Conservation (phyloP, 2,113 vertebrate species). For the Lynx canadensis region DNA sequence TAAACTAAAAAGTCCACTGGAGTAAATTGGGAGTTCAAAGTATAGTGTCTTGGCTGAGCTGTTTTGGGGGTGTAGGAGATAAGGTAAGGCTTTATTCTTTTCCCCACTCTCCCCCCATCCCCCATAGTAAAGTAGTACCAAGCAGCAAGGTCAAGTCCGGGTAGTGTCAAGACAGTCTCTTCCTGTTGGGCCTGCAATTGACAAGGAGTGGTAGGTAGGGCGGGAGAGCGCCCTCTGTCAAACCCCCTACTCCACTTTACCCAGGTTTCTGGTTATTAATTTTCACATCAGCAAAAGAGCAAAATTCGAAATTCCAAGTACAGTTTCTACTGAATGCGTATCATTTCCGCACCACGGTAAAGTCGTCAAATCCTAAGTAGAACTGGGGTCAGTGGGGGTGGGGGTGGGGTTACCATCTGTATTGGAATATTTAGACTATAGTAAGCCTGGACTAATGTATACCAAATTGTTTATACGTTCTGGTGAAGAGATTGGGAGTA, state of each 20-base stretch:
- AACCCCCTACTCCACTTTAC: background rate
- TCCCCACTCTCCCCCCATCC: background rate
- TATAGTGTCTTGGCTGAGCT: background rate
- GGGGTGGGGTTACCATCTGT: background rate
- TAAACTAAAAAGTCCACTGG: background rate
- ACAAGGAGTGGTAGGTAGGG: background rate
- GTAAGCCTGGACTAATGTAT: background rate
- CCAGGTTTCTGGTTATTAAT: background rate
- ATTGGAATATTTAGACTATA: background rate
- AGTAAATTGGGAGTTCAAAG: background rate
- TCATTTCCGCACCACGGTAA: background rate
- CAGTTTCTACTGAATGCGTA: background rate
- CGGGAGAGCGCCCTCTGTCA: background rate
- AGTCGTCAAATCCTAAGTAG: background rate
- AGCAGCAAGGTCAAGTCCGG: background rate
- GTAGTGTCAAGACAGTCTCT: background rate
- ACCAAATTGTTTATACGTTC: background rate
- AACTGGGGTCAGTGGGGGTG: background rate
- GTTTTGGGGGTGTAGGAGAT: background rate
- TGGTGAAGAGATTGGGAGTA: background rate
- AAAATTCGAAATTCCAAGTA: background rate
- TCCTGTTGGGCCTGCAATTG: background rate
- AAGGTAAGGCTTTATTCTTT: background rate
- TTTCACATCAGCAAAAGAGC: background rate
- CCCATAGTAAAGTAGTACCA: background rate